Evolutionary conservation across 2,797 vertebrate species (phyloP).

Genomic region (Macrochelys suwanniensis): DNA sequence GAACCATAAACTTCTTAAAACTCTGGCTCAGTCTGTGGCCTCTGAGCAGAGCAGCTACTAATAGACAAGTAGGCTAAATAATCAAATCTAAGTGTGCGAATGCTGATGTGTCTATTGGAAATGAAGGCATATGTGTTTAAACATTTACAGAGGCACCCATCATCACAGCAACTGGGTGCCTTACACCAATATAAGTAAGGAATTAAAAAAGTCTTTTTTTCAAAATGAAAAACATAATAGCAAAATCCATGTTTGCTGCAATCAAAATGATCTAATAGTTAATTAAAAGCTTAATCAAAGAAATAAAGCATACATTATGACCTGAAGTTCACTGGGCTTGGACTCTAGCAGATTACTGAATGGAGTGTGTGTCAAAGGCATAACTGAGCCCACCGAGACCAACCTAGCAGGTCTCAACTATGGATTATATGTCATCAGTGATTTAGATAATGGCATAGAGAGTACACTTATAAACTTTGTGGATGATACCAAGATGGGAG

Average conservation of each 20-base stretch:
- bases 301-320: neutral
- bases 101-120: neutral
- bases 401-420: fast-evolving
- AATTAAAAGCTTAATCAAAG: neutral
- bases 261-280: neutral
- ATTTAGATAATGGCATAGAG: no score
- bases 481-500: no score
- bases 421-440: neutral
- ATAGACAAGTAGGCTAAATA: neutral
- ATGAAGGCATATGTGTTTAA: neutral
- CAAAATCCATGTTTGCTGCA: neutral
- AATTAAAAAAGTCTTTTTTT: neutral
- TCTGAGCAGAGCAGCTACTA: neutral
- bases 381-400: fast-evolving
- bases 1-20: neutral
- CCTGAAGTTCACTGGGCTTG: neutral
- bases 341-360: slow-evolving; percentile 15
- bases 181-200: neutral
- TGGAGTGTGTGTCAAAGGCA: neutral
- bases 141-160: neutral
- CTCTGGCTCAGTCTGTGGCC: fast-evolving
- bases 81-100: neutral
- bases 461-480: no score
- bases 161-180: neutral
- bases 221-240: neutral